Conservation (phyloP, 2,113 vertebrate species). For the Gambusia holbrooki region DNA sequence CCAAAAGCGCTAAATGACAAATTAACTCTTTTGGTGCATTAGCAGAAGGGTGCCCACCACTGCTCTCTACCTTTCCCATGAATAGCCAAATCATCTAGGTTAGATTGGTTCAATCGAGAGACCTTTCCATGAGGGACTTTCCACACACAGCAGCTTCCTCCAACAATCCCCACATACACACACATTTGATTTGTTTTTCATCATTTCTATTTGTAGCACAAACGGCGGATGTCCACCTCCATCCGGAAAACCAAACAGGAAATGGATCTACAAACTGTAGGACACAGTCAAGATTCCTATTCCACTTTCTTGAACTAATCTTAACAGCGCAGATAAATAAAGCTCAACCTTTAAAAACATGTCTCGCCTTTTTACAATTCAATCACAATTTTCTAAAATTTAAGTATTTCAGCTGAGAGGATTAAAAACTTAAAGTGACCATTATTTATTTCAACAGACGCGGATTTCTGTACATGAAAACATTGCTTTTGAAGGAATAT, state of each 20-base stretch:
- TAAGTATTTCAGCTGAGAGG: neutral
- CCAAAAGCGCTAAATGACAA: too few species aligned
- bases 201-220: slow-evolving; percentile 13
- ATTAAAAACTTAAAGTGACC: neutral
- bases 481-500: neutral
- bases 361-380: slow-evolving; percentile 57
- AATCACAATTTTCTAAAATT: too few species aligned
- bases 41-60: too few species aligned
- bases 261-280: slow-evolving; percentile 51
- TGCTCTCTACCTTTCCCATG: too few species aligned
- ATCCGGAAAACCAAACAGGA: slow-evolving; percentile 49
- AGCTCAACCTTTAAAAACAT: slow-evolving; percentile 32
- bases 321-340: neutral
- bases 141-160: neutral
- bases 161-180: neutral
- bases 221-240: slow-evolving; percentile 47
- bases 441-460: too few species aligned
- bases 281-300: neutral
- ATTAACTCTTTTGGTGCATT: too few species aligned
- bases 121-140: slow-evolving; percentile 2
- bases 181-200: neutral
- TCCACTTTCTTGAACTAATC: slow-evolving; percentile 23
- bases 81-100: too few species aligned
- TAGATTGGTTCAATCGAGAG: too few species aligned
- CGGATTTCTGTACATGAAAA: neutral